Conservation (phyloP, 2,888 invertebrate species). For the Coenonympha arcania region DNA sequence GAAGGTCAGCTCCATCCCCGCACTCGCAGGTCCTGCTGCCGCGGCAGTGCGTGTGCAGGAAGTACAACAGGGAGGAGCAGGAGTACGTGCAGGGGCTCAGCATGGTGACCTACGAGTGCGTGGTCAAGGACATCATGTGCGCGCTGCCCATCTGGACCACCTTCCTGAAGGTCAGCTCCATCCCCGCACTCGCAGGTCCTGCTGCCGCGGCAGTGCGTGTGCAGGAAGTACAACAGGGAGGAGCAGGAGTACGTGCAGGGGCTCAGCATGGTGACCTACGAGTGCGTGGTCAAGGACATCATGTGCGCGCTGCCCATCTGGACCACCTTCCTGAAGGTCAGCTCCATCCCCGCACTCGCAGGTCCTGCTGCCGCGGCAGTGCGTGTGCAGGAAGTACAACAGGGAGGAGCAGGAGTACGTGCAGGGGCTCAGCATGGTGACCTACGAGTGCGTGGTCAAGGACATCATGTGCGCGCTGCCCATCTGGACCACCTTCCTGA, state of each 20-base stretch:
- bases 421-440: no score
- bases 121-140: conserved; percentile 84
- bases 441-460: no score
- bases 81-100: conserved; percentile 76
- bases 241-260: conserved; percentile 74
- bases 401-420: no score
- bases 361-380: no score
- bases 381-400: no score
- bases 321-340: conserved; percentile 80
- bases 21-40: conserved; percentile 33
- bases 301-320: conserved; percentile 82
- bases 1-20: no score
- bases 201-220: conserved; percentile 40
- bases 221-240: conserved; percentile 50
- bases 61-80: conserved; percentile 57
- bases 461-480: no score
- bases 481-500: no score
- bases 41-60: conserved; percentile 46
- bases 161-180: conserved; percentile 80
- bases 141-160: conserved; percentile 82
- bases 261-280: conserved; percentile 81
- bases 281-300: conserved; percentile 86
- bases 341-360: no score
- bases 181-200: no score
- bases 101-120: conserved; percentile 84